Percentiles rank a stretch among this genome's conserved stretches.
Conservation (phyloP, 2,888 invertebrate species). For the Lysandra coridon region DNA sequence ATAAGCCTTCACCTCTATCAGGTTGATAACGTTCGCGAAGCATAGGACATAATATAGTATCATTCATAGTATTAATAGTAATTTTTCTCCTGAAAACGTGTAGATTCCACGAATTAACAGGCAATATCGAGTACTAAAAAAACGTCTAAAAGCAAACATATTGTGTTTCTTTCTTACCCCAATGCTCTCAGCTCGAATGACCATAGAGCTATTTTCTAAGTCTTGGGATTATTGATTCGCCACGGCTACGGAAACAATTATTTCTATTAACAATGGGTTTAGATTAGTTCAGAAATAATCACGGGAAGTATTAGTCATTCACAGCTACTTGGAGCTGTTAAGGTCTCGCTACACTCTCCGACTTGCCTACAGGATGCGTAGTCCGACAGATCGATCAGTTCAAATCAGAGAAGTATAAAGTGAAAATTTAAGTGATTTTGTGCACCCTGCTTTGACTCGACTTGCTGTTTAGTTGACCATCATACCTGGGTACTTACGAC, state of each 20-base stretch:
- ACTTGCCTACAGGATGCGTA: background rate
- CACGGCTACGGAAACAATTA: constrained; percentile 42
- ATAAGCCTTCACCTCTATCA: too few relatives aligned
- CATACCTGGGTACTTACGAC: too few relatives aligned
- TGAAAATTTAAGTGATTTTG: background rate
- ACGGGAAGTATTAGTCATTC: constrained; percentile 47
- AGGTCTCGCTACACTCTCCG: background rate
- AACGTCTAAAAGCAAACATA: too few relatives aligned
- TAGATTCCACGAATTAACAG: too few relatives aligned
- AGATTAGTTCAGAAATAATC: constrained; percentile 44
- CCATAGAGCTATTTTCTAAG: constrained; percentile 1
- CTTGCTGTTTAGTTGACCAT: too few relatives aligned
- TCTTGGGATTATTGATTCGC: constrained; percentile 9
- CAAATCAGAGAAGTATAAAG: background rate
- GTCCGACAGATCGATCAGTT: background rate
- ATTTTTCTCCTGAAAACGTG: too few relatives aligned
- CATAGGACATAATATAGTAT: too few relatives aligned
- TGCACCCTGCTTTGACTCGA: too few relatives aligned
- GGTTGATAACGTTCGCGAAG: too few relatives aligned
- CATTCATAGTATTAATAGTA: too few relatives aligned
- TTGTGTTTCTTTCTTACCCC: too few relatives aligned
- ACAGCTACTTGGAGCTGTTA: constrained; percentile 39
- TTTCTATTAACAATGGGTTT: constrained; percentile 40
- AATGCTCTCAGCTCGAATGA: background rate
- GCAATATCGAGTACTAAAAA: too few relatives aligned